Base-by-base conservation (phyloP, 2,888 invertebrate species). In the Lysandra coridon region DNA sequence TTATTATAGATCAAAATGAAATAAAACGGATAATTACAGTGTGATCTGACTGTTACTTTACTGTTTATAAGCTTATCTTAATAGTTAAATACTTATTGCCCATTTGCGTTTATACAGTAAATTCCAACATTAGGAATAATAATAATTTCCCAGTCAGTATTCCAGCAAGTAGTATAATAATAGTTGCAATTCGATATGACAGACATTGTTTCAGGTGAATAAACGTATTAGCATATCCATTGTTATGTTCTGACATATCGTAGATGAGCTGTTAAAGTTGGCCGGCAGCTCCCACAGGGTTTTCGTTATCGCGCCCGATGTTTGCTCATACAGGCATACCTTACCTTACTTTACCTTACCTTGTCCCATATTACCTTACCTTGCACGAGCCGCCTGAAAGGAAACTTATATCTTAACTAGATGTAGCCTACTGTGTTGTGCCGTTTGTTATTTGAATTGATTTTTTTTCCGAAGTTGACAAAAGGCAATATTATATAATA, bases 261-360 rank as follows among this genome's bases (percentile, higher is more conserved):
- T 37, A 33, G 69, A 14, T 33, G 69, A 33, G 69, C 10, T 64
- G 30, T 64, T 64, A 30, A 10, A 33, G 69, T 69, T 37, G 33
- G 69, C 7, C 69, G 76, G 30, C 53, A 33, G 40, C 12, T 69
- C 69, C 69, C 69, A 33, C 33, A 69, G 69, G 69, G 49, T 44
- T 10, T 30, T 64, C 78, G 64, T 78, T 40, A 78, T 78, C 62
- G 64, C n/a, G 30, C 4, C 62, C 62, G 40, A 40, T 64, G 64
- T 64, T 78, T 78, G 78, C 23, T 64, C 78, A 49, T 49, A 10
- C 57, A 17, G 37, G 30, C 30, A 33, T 30, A 23, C 12, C 76
- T 14, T 30, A 76, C n/a, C 30, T 53, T 30, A 23, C 12, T 49
- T 30, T 30, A 57, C n/a, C 53, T 53, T 53, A 53, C 53, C 53